Conservation (phyloP, 2,113 vertebrate species). For the Eretmochelys imbricata region DNA sequence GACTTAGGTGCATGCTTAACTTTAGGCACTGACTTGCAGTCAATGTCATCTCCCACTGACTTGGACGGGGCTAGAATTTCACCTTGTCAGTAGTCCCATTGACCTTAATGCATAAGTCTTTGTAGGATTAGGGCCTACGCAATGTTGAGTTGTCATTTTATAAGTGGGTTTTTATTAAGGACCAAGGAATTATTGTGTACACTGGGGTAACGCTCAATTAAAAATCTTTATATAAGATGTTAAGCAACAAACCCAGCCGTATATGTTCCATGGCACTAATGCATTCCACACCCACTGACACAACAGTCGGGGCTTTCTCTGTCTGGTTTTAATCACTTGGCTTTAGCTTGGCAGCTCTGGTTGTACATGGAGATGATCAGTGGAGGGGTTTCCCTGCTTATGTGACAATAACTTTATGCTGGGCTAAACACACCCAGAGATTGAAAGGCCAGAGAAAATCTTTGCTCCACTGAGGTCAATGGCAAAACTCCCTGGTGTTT, state of each 20-base stretch:
- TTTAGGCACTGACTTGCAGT: background rate
- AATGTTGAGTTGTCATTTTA: background rate
- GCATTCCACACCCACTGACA: background rate
- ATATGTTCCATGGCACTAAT: background rate
- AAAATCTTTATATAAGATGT: conserved; percentile 11
- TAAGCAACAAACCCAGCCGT: conserved; percentile 12
- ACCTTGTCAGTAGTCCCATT: background rate
- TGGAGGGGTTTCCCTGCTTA: background rate
- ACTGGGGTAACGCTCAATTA: background rate
- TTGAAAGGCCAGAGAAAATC: background rate
- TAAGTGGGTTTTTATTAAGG: background rate
- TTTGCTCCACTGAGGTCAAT: background rate
- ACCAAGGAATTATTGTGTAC: background rate
- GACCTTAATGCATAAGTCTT: background rate
- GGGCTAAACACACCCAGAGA: background rate
- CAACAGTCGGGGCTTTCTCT: background rate
- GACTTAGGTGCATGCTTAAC: background rate
- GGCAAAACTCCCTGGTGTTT: background rate
- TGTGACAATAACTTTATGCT: background rate
- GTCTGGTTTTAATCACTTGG: background rate
- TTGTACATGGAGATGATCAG: background rate
- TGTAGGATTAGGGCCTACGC: background rate
- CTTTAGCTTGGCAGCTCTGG: background rate
- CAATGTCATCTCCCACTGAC: background rate
- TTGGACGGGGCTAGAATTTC: background rate